Evolutionary conservation across 1,140 invertebrate species (phyloP).

Genomic region (Dendroctonus ponderosae): DNA sequence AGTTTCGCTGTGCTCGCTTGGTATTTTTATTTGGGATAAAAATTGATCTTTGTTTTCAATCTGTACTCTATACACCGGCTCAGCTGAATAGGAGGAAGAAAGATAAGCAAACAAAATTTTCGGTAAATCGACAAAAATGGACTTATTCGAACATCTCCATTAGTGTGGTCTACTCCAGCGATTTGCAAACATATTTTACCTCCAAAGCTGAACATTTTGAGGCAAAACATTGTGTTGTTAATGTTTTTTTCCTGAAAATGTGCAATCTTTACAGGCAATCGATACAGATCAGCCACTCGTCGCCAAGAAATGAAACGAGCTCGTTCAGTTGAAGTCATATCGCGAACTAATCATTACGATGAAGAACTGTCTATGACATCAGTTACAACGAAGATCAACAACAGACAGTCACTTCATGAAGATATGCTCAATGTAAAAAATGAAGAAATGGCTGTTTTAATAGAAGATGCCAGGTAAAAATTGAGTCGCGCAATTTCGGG

Average conservation of each 20-base stretch:
- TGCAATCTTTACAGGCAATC: constrained; percentile 18
- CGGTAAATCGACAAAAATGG: not conserved
- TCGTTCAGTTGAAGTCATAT: constrained; percentile 76
- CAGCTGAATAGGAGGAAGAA: too few species aligned
- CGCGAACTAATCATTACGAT: constrained; percentile 49
- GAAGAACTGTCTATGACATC: constrained; percentile 22
- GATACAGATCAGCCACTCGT: constrained; percentile 50
- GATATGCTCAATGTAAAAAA: constrained; percentile 42
- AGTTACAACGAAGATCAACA: constrained; percentile 31
- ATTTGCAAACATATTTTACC: not conserved
- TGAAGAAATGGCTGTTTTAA: constrained; percentile 17
- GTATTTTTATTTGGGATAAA: too few species aligned
- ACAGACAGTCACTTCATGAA: constrained; percentile 45
- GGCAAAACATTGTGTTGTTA: too few species aligned
- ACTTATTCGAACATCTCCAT: not conserved
- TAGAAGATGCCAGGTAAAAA: constrained; percentile 33
- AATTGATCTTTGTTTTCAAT: too few species aligned
- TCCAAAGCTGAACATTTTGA: too few species aligned
- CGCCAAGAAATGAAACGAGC: constrained; percentile 76
- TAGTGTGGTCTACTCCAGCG: not conserved
- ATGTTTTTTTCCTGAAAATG: too few species aligned
- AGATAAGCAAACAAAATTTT: too few species aligned
- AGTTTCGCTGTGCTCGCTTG: too few species aligned
- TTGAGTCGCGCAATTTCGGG: not conserved
- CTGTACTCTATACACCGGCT: too few species aligned